Evolutionary conservation across 2,797 vertebrate genomes (phyloP).

Genomic region (Nyctalus aviator): DNA sequence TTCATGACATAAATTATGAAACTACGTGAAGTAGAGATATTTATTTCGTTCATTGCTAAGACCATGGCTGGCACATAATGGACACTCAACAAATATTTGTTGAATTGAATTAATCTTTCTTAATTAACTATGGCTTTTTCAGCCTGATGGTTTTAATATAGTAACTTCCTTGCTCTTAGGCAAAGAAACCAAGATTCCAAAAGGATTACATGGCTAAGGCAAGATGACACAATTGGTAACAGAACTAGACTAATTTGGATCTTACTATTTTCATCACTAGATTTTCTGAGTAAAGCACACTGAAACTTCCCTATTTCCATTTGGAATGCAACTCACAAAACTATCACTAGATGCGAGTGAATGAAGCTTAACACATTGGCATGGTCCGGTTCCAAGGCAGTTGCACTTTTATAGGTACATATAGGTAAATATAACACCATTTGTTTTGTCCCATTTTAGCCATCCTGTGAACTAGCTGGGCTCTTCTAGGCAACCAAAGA

Average conservation of each 20-base stretch:
- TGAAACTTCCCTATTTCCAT: neutral
- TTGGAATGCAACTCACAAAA: neutral
- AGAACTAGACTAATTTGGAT: neutral
- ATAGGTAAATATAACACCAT: neutral
- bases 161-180: neutral
- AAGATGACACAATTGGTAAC: neutral
- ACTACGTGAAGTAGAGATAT: conserved; percentile 5
- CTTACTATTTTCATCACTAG: neutral
- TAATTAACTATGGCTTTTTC: conserved; percentile 6
- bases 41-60: conserved; percentile 2
- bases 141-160: neutral
- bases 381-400: neutral
- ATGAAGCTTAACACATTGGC: neutral
- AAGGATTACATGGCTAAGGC: neutral
- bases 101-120: conserved; percentile 49
- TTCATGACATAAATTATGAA: conserved; percentile 8
- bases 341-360: neutral
- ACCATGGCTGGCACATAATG: neutral
- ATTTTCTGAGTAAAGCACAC: neutral
- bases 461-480: neutral
- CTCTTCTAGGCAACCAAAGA: neutral
- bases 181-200: conserved; percentile 27
- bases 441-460: neutral
- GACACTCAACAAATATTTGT: neutral
- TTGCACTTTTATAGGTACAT: neutral